Percentiles rank a stretch among this genome's conserved stretches.
Evolutionary conservation across 2,888 invertebrate genomes (phyloP).

Genomic region (Melolontha melolontha): DNA sequence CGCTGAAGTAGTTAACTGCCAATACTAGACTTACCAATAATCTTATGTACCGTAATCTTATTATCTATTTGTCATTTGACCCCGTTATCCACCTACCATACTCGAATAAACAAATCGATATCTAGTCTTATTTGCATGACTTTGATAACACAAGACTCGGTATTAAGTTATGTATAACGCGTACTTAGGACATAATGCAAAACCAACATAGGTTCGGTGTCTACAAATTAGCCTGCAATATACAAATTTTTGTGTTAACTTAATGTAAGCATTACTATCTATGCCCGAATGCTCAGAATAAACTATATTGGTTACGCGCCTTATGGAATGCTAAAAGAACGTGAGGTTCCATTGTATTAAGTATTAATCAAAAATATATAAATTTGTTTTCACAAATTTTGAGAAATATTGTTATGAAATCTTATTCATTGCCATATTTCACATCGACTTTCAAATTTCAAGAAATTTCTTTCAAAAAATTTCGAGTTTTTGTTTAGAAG

Average conservation of each 20-base stretch:
- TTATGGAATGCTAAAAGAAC: no score
- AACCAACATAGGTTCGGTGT: neutral
- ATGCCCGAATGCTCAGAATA: no score
- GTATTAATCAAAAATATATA: no score
- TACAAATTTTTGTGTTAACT: neutral
- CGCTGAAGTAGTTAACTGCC: neutral
- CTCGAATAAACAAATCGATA: constrained; percentile 32
- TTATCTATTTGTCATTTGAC: constrained; percentile 15
- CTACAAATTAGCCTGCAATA: neutral
- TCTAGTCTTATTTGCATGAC: constrained; percentile 25
- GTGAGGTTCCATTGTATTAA: no score
- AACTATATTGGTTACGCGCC: no score
- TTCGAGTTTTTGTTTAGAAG: no score
- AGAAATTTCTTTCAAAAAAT: no score
- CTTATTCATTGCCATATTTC: no score
- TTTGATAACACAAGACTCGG: constrained; percentile 27
- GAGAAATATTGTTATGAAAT: no score
- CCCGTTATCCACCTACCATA: constrained; percentile 20
- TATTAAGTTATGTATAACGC: neutral
- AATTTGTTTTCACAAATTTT: no score
- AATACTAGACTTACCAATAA: constrained; percentile 5
- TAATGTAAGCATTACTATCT: no score
- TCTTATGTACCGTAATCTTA: constrained; percentile 2
- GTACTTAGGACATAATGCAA: neutral
- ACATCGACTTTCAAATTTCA: no score